Percentiles rank a stretch among this genome's conserved stretches.
phyloP scores from a whole-genome alignment of 2,797 vertebrate species.

The Aldrovandia affinis region DNA sequence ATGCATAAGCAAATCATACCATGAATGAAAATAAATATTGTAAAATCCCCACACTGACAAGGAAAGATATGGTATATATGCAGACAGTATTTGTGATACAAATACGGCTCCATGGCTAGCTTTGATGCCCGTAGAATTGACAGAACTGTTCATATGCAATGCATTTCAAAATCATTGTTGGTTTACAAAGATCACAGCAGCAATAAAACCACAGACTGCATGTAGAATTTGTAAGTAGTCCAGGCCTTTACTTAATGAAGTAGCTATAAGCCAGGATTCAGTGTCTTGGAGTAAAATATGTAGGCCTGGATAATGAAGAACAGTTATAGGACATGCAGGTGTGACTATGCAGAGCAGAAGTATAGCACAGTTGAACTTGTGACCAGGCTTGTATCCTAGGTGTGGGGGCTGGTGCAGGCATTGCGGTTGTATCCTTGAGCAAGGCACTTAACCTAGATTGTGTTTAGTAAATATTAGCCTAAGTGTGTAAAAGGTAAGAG shows the following conservation, averaged over 20 bases:
- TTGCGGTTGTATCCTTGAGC: no score
- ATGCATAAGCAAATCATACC: not conserved
- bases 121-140: not conserved
- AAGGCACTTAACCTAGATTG: no score
- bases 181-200: not conserved
- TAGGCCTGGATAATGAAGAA: not conserved
- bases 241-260: not conserved
- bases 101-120: not conserved
- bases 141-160: not conserved
- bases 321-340: no score
- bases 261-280: not conserved
- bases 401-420: no score
- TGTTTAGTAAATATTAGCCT: no score
- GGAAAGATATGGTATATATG: not conserved
- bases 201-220: not conserved
- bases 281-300: not conserved
- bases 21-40: not conserved
- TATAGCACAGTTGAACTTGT: no score
- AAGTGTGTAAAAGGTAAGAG: no score
- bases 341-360: no score
- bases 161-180: slow-evolving; percentile 1
- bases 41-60: not conserved
- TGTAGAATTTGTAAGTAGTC: not conserved
- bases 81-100: not conserved
- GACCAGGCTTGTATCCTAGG: no score